A percentile compares a stretch with the other conserved stretches of the same genome.
Conservation (phyloP, 2,888 invertebrate species). For the Conchocele bisecta region DNA sequence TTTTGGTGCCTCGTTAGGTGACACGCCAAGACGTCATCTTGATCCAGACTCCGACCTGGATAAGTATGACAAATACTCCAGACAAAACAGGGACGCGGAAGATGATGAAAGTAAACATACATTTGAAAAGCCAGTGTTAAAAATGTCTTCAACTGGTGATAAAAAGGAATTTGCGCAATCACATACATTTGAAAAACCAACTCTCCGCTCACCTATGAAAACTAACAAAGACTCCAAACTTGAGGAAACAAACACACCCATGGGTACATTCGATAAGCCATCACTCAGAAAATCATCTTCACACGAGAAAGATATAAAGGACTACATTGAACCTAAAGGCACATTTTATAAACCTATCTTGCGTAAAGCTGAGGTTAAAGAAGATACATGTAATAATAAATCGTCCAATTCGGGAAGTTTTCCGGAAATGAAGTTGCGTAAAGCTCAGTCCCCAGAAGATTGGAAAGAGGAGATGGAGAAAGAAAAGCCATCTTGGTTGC, state of each 20-base stretch:
- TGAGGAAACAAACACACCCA: background rate
- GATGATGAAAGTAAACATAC: conserved; percentile 24
- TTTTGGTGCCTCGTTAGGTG: no score
- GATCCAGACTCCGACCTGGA: background rate
- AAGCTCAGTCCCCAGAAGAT: background rate
- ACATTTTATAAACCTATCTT: conserved; percentile 60
- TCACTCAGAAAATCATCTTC: conserved; percentile 38
- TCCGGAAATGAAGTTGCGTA: conserved; percentile 4
- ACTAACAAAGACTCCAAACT: conserved; percentile 8
- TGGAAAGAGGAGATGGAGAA: conserved; percentile 21
- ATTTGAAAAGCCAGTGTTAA: conserved; percentile 55
- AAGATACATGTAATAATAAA: conserved; percentile 11
- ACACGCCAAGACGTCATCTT: no score
- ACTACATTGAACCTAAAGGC: conserved; percentile 58
- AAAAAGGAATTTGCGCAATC: background rate
- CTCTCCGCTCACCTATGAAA: conserved; percentile 15
- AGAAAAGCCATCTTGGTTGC: conserved; percentile 53
- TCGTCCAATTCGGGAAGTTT: background rate
- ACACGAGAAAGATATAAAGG: no score
- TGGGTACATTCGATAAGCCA: conserved; percentile 52
- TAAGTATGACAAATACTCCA: background rate
- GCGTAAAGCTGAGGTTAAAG: conserved; percentile 39
- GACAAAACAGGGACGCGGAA: background rate
- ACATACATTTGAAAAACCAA: conserved; percentile 50
- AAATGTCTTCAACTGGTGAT: conserved; percentile 17